Evolutionary conservation across 2,113 vertebrate genomes (phyloP).

Genomic region (Cricetomys ansorgei): DNA sequence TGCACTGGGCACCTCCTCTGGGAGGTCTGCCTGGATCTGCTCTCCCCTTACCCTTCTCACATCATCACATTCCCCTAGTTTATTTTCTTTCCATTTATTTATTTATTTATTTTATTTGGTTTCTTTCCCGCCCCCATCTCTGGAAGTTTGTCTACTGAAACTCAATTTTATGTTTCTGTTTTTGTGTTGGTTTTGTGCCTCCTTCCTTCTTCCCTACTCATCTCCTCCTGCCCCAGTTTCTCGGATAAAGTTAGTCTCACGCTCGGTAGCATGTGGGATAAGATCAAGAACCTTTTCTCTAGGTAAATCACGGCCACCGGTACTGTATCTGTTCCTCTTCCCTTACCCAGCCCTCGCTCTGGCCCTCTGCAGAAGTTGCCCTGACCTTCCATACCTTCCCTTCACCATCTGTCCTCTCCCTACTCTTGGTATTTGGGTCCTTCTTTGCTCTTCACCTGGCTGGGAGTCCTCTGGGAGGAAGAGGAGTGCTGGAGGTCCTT

Average conservation of each 20-base stretch:
- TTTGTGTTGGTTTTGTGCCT: constrained; percentile 91
- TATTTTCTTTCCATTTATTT: constrained; percentile 74
- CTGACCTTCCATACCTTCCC: neutral
- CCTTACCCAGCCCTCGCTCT: constrained; percentile 26
- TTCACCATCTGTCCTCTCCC: neutral
- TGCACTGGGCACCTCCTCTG: neutral
- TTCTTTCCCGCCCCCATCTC: constrained; percentile 79
- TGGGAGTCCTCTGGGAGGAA: constrained; percentile 20
- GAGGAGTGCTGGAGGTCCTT: neutral
- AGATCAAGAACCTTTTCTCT: constrained; percentile 96
- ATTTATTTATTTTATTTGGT: constrained; percentile 61
- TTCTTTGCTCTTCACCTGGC: neutral
- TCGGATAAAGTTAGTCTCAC: constrained; percentile 96
- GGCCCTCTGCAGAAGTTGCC: constrained; percentile 40
- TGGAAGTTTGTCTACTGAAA: constrained; percentile 85
- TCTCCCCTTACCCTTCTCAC: constrained; percentile 57
- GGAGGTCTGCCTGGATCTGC: constrained; percentile 58
- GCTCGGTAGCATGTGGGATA: constrained; percentile 97
- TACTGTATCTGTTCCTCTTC: constrained; percentile 76
- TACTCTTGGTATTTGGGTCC: neutral
- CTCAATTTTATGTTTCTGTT: constrained; percentile 88
- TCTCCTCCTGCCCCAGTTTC: constrained; percentile 92
- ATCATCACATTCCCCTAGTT: constrained; percentile 75
- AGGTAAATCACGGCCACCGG: constrained; percentile 92
- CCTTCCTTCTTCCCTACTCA: constrained; percentile 83